These are phyloP conservation scores for Brevimyrus niger DNA, from an alignment of 2,113 vertebrate species.

Conservation along the genomic window DNA sequence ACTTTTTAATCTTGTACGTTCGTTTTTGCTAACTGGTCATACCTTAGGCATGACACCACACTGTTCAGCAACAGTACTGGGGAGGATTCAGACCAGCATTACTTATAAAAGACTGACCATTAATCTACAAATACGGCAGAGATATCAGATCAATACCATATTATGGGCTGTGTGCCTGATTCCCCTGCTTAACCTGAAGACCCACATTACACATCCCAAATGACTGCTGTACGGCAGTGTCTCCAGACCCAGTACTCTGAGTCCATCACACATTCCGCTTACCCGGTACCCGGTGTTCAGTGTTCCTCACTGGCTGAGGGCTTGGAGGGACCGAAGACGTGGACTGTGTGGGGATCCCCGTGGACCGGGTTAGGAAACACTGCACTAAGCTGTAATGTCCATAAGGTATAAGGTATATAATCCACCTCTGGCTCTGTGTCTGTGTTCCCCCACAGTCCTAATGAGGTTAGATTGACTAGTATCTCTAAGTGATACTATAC, in stretches of 20 bases:
- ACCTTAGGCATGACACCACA: background rate
- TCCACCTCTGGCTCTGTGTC: background rate
- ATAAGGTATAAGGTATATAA: background rate
- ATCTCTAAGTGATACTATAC: too few relatives aligned
- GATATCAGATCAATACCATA: background rate
- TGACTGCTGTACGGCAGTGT: background rate
- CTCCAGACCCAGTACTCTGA: background rate
- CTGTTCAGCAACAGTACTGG: background rate
- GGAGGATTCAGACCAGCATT: background rate
- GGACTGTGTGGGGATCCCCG: background rate
- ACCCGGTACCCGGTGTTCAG: background rate
- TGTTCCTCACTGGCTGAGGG: background rate
- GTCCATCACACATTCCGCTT: background rate
- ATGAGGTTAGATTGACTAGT: background rate
- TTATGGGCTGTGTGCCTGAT: background rate
- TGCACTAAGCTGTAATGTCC: background rate
- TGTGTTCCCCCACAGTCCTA: background rate
- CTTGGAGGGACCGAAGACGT: background rate
- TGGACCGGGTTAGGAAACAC: background rate
- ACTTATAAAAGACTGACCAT: background rate
- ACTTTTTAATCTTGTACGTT: background rate
- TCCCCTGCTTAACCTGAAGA: background rate
- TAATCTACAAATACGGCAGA: background rate
- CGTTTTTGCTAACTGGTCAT: background rate
- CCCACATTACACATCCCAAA: background rate